phyloP scores from a whole-genome alignment of 2,888 invertebrate genomes.

The Cryptocephalus moraei region DNA sequence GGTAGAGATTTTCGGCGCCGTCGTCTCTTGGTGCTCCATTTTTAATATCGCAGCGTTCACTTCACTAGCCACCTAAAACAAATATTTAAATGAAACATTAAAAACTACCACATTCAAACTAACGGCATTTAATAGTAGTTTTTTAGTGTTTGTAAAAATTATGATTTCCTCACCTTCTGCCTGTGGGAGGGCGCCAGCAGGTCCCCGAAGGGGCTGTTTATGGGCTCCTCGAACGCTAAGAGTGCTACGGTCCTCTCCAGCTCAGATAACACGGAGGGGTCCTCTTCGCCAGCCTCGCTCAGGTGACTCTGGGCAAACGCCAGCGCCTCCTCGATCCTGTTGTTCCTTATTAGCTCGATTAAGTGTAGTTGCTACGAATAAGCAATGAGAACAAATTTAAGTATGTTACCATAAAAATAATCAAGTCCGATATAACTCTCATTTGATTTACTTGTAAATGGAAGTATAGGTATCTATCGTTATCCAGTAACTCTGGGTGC shows the following conservation, averaged over 20 bases:
- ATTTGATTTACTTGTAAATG: slow-evolving; percentile 65
- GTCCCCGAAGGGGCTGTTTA: slow-evolving; percentile 90
- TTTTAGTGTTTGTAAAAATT: no score
- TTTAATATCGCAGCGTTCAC: slow-evolving; percentile 95
- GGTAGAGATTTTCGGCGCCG: slow-evolving; percentile 84
- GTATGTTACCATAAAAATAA: no score
- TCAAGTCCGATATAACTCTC: no score
- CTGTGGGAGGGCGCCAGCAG: slow-evolving; percentile 86
- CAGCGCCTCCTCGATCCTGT: slow-evolving; percentile 77
- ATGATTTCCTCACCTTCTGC: slow-evolving; percentile 58
- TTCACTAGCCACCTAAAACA: slow-evolving; percentile 82
- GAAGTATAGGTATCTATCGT: slow-evolving; percentile 91
- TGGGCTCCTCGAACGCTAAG: slow-evolving; percentile 93
- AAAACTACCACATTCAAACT: no score
- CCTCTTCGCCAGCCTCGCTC: slow-evolving; percentile 80
- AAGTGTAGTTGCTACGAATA: slow-evolving; percentile 69
- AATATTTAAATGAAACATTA: slow-evolving; percentile 1
- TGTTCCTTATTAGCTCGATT: slow-evolving; percentile 76
- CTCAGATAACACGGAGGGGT: slow-evolving; percentile 63
- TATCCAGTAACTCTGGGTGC: slow-evolving; percentile 90
- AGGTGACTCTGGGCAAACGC: slow-evolving; percentile 84
- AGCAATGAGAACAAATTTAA: not conserved
- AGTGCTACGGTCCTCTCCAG: slow-evolving; percentile 89
- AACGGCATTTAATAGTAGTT: no score
- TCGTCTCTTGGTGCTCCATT: slow-evolving; percentile 84